phyloP scores from a whole-genome alignment of 1,140 invertebrate genomes.

The Drosophila pachea region DNA sequence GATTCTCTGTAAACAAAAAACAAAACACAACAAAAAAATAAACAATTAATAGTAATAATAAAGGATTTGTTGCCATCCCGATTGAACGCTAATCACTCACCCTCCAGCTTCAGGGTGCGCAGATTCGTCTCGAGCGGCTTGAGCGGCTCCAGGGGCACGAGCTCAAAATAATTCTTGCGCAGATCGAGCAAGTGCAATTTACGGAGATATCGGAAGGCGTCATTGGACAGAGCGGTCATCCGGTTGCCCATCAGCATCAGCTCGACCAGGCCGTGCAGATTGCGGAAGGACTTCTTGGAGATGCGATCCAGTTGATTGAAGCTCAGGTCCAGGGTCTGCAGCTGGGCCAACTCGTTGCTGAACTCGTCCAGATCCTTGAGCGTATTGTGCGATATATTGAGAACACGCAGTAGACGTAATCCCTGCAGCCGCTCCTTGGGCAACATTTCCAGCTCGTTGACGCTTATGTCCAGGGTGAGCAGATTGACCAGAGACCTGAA shows the following conservation, averaged over 20 bases:
- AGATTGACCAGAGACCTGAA: constrained; percentile 88
- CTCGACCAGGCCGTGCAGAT: constrained; percentile 86
- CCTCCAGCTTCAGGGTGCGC: constrained; percentile 86
- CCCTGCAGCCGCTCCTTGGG: constrained; percentile 92
- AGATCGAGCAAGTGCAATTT: constrained; percentile 90
- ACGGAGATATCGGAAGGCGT: constrained; percentile 89
- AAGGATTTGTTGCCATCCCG: not conserved
- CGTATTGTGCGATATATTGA: constrained; percentile 91
- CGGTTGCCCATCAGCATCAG: constrained; percentile 90
- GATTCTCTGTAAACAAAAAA: constrained; percentile 84
- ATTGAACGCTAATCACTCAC: constrained; percentile 79
- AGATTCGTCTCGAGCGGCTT: constrained; percentile 89
- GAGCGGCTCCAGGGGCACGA: constrained; percentile 88
- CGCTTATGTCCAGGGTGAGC: constrained; percentile 88
- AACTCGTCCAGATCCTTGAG: constrained; percentile 91
- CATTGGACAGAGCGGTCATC: constrained; percentile 87
- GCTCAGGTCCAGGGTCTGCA: constrained; percentile 90
- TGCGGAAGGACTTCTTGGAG: constrained; percentile 86
- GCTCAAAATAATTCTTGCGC: constrained; percentile 90
- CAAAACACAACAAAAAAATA: no score
- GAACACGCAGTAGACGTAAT: constrained; percentile 83
- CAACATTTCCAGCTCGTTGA: constrained; percentile 90
- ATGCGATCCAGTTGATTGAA: constrained; percentile 90
- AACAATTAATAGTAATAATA: no score
- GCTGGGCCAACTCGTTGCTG: constrained; percentile 85